phyloP scores from a whole-genome alignment of 2,888 invertebrate genomes.

The Ischnura elegans region DNA sequence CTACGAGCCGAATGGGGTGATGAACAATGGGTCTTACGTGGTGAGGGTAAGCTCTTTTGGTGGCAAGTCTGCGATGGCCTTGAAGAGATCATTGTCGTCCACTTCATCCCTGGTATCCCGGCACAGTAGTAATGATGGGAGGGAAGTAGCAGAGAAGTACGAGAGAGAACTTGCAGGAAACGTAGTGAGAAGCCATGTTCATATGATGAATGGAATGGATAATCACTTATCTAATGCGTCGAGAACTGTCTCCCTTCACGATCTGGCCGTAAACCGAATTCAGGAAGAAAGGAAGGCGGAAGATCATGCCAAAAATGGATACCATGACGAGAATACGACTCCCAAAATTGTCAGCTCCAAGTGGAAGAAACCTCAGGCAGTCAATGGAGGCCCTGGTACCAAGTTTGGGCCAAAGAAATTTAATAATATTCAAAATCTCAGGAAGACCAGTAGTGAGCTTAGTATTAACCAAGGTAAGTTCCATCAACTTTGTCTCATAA shows the following conservation, averaged over 20 bases:
- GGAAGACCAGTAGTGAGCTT: conserved; percentile 73
- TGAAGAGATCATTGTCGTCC: conserved; percentile 52
- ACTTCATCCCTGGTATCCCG: conserved; percentile 36
- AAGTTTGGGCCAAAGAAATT: neutral
- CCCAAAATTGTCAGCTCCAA: conserved; percentile 54
- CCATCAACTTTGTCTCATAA: neutral
- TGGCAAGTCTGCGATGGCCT: neutral
- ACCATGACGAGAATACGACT: conserved; percentile 50
- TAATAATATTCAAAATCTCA: conserved; percentile 28
- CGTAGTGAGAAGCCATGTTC: neutral
- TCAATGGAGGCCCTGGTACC: neutral
- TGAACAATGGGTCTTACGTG: conserved; percentile 33
- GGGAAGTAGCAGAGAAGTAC: neutral
- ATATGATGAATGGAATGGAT: neutral
- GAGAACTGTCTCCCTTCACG: conserved; percentile 48
- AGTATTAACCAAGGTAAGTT: conserved; percentile 73
- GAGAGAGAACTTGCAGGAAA: conserved; percentile 16
- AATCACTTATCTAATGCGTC: conserved; percentile 41
- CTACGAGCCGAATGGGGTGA: neutral
- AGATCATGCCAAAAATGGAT: neutral
- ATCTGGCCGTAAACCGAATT: neutral
- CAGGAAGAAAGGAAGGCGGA: conserved; percentile 18
- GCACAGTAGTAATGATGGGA: neutral
- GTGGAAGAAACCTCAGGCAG: conserved; percentile 51
- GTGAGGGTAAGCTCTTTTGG: conserved; percentile 50